Evolutionary conservation across 2,113 vertebrate species (phyloP).

Genomic region (Athene cunicularia): DNA sequence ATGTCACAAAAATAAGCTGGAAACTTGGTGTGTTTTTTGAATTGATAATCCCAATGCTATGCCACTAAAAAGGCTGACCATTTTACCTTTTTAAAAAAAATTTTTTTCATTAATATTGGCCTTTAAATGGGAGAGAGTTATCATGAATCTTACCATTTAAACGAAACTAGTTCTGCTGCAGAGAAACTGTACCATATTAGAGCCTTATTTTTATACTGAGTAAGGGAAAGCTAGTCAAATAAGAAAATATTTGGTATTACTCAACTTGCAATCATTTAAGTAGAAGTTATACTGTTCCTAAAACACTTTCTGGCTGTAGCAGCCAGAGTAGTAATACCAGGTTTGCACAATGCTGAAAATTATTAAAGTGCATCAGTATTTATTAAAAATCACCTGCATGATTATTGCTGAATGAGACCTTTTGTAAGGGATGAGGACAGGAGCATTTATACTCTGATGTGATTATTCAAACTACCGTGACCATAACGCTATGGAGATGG

Average conservation of each 20-base stretch:
- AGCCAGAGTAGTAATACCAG: background rate
- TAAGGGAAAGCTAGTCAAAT: background rate
- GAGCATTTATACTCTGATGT: background rate
- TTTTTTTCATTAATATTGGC: background rate
- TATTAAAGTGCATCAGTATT: background rate
- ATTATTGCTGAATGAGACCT: background rate
- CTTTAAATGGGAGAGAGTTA: background rate
- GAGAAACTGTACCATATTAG: background rate
- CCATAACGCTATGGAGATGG: background rate
- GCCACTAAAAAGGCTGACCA: background rate
- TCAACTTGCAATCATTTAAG: background rate
- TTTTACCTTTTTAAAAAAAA: background rate
- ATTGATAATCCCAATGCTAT: background rate
- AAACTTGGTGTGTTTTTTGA: background rate
- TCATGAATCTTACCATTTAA: background rate
- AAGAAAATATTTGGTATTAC: background rate
- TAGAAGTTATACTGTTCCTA: background rate
- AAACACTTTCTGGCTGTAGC: background rate
- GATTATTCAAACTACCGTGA: background rate
- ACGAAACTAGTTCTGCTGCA: background rate
- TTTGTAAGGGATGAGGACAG: background rate
- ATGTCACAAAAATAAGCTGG: background rate
- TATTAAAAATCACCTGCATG: conserved; percentile 21
- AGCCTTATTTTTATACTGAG: background rate
- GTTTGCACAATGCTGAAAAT: background rate